Percentiles rank a stretch among this genome's conserved stretches.
phyloP scores from a whole-genome alignment of 2,113 vertebrate species.

The Zosterops lateralis region DNA sequence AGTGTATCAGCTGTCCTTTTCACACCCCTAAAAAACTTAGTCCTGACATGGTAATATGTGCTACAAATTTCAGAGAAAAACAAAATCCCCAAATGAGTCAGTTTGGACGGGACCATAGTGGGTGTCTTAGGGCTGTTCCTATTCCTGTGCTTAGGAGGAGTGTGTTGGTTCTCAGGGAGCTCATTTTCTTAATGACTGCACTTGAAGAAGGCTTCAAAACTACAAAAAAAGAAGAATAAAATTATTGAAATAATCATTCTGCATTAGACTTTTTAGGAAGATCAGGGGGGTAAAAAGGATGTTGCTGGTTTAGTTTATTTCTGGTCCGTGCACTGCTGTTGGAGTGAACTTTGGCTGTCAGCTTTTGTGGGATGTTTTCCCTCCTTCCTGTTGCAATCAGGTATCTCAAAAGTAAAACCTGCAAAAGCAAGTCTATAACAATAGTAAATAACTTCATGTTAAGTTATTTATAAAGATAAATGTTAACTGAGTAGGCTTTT shows the following conservation, averaged over 20 bases:
- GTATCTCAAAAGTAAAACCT: background rate
- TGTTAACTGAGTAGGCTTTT: accelerated
- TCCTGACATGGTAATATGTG: background rate
- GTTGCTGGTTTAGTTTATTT: background rate
- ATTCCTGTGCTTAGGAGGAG: background rate
- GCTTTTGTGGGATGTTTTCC: background rate
- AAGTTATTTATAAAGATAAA: background rate
- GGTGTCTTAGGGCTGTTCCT: background rate
- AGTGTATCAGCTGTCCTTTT: background rate
- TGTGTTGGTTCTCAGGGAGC: accelerated
- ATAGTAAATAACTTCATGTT: background rate
- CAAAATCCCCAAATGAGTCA: background rate
- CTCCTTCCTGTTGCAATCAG: background rate
- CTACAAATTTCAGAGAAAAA: background rate
- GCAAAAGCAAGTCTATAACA: background rate
- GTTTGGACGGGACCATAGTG: too few species aligned
- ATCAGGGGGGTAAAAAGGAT: background rate
- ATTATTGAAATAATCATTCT: background rate
- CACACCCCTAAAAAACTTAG: accelerated
- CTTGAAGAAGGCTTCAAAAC: background rate
- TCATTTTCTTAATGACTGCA: background rate
- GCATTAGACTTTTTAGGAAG: background rate
- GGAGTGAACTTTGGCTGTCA: background rate
- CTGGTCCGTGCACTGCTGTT: background rate
- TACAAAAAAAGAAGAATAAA: background rate